Base-by-base conservation (phyloP, 2,113 vertebrate genomes). In the Benthochromis sp. region DNA sequence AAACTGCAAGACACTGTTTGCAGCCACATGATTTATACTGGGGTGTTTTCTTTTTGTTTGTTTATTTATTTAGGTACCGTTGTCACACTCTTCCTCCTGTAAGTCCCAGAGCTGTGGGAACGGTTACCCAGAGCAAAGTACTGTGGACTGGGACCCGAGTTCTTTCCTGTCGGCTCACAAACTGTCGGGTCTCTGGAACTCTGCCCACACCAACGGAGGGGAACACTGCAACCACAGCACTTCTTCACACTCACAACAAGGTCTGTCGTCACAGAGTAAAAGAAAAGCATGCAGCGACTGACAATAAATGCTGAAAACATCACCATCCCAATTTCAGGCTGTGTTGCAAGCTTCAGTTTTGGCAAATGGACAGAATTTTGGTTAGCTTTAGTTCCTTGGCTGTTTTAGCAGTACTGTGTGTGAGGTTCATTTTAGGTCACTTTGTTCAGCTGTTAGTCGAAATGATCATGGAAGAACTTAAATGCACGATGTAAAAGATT, bases 141-240 rank as follows among this genome's bases (percentile, higher is more conserved):
- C 98, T 78, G 98, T 98, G 89, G 98, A 99, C 95, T 99, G 98
- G 98, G 98, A 99, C 95, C 98, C 98, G 71, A 99, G 98, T 96
- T 99, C 98, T 16, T 99, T 99, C 97, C 96, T 99, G 95, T 99
- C 98, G 45, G 98, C 98, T 90, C 98, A 99, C 96, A 99, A 99
- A 96, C 97, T 99, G 92, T 99, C 98, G 0, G 98, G 98, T 90
- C 97, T 99, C 86, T 99, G 98, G 98, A 99, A 98, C 95, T 99
- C 98, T 0, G 96, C 97, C 84, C 98, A 99, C 96, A 96, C 96
- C 93, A 98, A 98, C 0, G 97, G 98, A 90, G 97, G 96, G 5
- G 3, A 89, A 10, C 98, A 97, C 90, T 97, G 97, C 94, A 97
- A 95, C 95, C 98, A 97, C 47, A 97, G 96, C 2, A 96, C 96